phyloP scores from a whole-genome alignment of 2,888 invertebrate genomes.

The Penaeus monodon region DNA sequence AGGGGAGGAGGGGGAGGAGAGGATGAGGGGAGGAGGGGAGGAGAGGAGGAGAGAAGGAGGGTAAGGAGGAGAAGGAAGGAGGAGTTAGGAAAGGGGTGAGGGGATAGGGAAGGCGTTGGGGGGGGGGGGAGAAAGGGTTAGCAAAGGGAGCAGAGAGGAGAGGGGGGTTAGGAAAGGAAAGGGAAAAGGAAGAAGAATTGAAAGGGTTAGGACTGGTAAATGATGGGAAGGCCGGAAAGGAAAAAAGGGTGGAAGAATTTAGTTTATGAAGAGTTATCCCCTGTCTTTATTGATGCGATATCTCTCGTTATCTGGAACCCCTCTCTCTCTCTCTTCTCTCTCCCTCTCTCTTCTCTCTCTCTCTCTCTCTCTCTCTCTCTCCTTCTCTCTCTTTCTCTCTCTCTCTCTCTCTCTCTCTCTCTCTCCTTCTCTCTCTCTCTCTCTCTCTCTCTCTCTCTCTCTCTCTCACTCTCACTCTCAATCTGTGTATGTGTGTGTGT shows the following conservation, averaged over 20 bases:
- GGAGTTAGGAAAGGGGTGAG: neutral
- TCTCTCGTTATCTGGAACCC: neutral
- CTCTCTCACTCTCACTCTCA: neutral
- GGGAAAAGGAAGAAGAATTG: neutral
- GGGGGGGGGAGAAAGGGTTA: too few relatives aligned
- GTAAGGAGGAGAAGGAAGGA: too few relatives aligned
- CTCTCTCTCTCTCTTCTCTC: neutral
- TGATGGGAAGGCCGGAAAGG: neutral
- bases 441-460: neutral
- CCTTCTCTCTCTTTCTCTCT: neutral
- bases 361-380: neutral
- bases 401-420: neutral
- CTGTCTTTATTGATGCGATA: neutral
- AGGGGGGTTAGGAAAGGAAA: neutral
- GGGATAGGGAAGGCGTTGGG: too few relatives aligned
- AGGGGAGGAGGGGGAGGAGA: neutral
- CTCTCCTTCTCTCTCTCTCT: neutral
- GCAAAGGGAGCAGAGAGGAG: too few relatives aligned
- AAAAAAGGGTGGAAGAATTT: neutral
- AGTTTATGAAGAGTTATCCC: neutral
- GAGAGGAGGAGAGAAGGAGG: neutral
- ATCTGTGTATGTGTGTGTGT: neutral
- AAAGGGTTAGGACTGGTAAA: neutral
- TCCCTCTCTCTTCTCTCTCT: neutral
- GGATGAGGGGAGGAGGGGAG: neutral